These are phyloP conservation scores for Pseudolaguvia tuberculata DNA, from an alignment of 2,113 vertebrate species.

Conservation along the genomic window DNA sequence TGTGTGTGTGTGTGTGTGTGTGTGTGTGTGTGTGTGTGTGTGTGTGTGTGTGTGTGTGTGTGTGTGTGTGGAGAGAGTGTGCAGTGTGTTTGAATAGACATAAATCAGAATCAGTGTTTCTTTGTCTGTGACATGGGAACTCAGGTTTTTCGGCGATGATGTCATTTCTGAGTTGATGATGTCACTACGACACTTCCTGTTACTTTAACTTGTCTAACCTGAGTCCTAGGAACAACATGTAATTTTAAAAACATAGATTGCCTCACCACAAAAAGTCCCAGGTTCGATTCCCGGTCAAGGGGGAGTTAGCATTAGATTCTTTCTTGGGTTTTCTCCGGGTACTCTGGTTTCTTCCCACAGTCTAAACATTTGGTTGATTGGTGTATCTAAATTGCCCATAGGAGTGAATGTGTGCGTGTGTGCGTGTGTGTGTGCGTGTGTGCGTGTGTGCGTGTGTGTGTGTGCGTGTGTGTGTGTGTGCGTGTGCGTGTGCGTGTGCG, in stretches of 20 bases:
- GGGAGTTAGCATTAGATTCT: too few relatives aligned
- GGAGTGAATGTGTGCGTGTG: too few relatives aligned
- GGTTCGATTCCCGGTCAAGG: too few relatives aligned
- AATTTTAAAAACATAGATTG: not conserved
- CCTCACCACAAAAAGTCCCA: too few relatives aligned
- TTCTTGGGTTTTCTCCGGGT: too few relatives aligned
- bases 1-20: conserved; percentile 35
- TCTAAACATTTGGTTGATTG: too few relatives aligned
- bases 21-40: conserved; percentile 42
- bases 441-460: too few relatives aligned
- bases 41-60: conserved; percentile 44
- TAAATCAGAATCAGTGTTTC: conserved; percentile 14
- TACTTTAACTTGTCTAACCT: not conserved
- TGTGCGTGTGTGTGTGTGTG: too few relatives aligned
- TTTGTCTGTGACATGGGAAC: not conserved
- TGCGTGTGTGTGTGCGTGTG: too few relatives aligned
- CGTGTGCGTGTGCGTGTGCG: too few relatives aligned
- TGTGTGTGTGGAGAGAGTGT: conserved; percentile 37
- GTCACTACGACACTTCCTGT: not conserved
- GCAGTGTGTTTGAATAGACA: conserved; percentile 33
- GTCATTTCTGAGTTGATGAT: not conserved
- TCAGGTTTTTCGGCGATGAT: not conserved
- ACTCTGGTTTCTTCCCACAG: too few relatives aligned
- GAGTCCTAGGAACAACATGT: not conserved
- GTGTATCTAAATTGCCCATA: too few relatives aligned